These are phyloP conservation scores for Cheilosia urbana DNA, from an alignment of 2,888 invertebrate species.

Conservation along the genomic window DNA sequence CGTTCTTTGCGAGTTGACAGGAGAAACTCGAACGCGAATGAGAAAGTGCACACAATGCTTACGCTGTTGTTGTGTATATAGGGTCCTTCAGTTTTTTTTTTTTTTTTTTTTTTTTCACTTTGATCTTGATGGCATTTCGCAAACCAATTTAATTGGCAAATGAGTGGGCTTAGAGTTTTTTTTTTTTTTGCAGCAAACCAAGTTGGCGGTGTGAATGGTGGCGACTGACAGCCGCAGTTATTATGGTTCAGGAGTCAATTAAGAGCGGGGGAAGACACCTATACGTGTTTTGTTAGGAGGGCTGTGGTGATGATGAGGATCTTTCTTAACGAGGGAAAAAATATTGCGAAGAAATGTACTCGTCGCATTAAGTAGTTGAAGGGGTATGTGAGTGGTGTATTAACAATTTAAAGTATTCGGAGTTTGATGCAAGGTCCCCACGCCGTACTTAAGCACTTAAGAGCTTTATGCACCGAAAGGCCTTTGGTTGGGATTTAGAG, in stretches of 20 bases:
- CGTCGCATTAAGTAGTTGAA: too few relatives aligned
- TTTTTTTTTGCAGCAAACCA: not conserved
- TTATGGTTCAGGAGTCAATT: conserved; percentile 26
- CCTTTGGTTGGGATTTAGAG: too few relatives aligned
- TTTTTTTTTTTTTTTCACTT: conserved; percentile 22
- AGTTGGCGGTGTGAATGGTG: conserved; percentile 9
- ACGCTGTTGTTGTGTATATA: not conserved
- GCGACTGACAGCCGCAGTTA: conserved; percentile 16
- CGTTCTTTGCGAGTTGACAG: not conserved
- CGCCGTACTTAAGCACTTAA: too few relatives aligned
- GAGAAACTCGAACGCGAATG: conserved; percentile 2
- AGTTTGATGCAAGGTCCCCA: too few relatives aligned
- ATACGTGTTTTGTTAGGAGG: not conserved
- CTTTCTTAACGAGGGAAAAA: not conserved
- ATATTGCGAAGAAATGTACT: too few relatives aligned
- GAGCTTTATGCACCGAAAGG: too few relatives aligned
- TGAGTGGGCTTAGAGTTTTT: conserved; percentile 5
- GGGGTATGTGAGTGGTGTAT: too few relatives aligned
- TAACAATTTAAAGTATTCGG: too few relatives aligned
- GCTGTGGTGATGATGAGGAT: not conserved
- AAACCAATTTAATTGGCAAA: conserved; percentile 33
- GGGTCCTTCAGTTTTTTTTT: conserved; percentile 12
- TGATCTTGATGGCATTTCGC: conserved; percentile 48
- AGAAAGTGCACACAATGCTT: conserved; percentile 9
- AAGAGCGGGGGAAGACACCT: not conserved